These are phyloP conservation scores for Marronus borbonicus DNA, from an alignment of 2,888 invertebrate species.

Conservation along the genomic window DNA sequence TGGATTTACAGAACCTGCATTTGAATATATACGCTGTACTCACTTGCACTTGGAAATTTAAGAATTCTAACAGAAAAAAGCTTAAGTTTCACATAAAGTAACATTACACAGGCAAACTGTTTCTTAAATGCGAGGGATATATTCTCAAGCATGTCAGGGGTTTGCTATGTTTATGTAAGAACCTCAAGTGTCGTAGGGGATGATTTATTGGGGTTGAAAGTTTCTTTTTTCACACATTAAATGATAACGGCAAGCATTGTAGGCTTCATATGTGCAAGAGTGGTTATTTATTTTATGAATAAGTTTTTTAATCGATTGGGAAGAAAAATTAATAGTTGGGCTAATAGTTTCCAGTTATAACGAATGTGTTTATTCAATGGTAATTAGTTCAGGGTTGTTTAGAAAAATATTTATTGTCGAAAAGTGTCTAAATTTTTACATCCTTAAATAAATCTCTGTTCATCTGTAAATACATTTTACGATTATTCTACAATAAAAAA, in stretches of 20 bases:
- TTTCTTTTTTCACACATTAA: slow-evolving; percentile 38
- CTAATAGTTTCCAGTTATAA: slow-evolving; percentile 24
- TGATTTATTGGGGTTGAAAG: slow-evolving; percentile 43
- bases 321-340: slow-evolving; percentile 7
- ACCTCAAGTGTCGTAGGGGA: slow-evolving; percentile 28
- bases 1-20: slow-evolving; percentile 39
- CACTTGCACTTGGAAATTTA: background rate
- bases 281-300: slow-evolving; percentile 28
- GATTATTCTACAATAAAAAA: too few relatives aligned
- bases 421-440: too few relatives aligned
- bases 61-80: background rate
- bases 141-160: background rate
- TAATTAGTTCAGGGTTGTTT: slow-evolving; percentile 17
- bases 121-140: background rate
- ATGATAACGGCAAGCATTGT: slow-evolving; percentile 32
- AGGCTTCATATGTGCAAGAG: background rate
- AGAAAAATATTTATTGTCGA: slow-evolving; percentile 19
- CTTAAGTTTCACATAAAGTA: background rate
- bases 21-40: background rate
- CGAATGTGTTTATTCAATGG: slow-evolving; percentile 25
- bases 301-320: slow-evolving; percentile 16
- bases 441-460: too few relatives aligned
- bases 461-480: too few relatives aligned
- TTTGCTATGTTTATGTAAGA: slow-evolving; percentile 39
- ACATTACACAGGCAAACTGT: background rate